Evolutionary conservation across 2,888 invertebrate species (phyloP).

Genomic region (Sinhomidia bicolor): DNA sequence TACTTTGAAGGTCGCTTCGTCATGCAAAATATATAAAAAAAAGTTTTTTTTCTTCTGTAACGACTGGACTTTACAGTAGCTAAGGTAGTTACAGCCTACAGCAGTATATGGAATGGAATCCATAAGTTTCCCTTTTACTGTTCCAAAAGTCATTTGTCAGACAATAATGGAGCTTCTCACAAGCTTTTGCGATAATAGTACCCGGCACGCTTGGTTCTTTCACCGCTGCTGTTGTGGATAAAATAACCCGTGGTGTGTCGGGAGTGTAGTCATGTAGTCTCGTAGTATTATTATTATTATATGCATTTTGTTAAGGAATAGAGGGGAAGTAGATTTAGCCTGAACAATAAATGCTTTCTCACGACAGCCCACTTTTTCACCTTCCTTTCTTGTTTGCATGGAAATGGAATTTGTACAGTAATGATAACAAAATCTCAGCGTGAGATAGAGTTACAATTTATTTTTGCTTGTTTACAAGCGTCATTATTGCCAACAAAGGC

Average conservation of each 20-base stretch:
- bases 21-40: conserved; percentile 26
- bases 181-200: conserved; percentile 21
- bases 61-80: background rate
- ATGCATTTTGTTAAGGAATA: background rate
- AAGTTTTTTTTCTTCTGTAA: conserved; percentile 2
- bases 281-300: background rate
- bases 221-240: too few species aligned
- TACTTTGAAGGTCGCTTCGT: conserved; percentile 54
- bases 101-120: background rate
- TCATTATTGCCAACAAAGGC: too few species aligned
- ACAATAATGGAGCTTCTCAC: background rate
- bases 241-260: too few species aligned
- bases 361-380: conserved; percentile 36
- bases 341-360: conserved; percentile 34
- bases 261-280: too few species aligned
- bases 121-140: conserved; percentile 31
- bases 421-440: conserved; percentile 17
- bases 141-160: conserved; percentile 28
- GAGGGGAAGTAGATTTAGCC: conserved; percentile 37
- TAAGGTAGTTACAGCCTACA: background rate
- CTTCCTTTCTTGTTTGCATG: too few species aligned
- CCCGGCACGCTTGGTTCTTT: conserved; percentile 61
- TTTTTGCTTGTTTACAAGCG: too few species aligned
- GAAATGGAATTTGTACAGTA: too few species aligned
- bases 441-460: background rate